Base-by-base conservation (phyloP, 2,113 vertebrate genomes). In the Tychaedon coryphoeus region DNA sequence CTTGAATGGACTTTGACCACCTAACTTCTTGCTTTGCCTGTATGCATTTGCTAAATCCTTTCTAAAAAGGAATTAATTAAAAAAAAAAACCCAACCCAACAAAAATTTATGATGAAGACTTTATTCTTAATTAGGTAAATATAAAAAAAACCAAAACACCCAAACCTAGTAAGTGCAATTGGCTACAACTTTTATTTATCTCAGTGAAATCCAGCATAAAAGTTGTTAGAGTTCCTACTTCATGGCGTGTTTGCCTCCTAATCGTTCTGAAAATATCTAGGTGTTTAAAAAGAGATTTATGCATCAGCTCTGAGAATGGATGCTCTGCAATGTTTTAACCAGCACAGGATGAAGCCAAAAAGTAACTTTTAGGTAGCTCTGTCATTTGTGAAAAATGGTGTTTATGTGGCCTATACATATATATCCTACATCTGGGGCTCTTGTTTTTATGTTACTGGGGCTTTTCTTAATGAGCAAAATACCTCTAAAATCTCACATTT, bases 291-390 rank as follows among this genome's bases (percentile, higher is more conserved):
- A 33, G 31, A 60, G 12, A 25, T 66, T 20, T 72, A 14, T 31
- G 22, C 10, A 4, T 65, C 54, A 65, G 0, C 40, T 45, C 43
- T 40, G 64, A 23, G 17, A 60, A 72, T 0, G 2, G 24, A 14
- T 82, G 31, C 12, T 75, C 22, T 83, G 57, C 15, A 26, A 4
- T 4, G 3, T 54, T 65, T 71, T 9, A 28, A 28, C 65, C 28
- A 65, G 14, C 54, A 36, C 6, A n/a, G 28, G 18, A 25, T 0
- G 0, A 10, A 43, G 36, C 5, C 38, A 31, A 26, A 66, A 76
- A 38, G 10, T 16, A 25, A 4, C 6, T 60, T 42, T 8, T 25
- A 2, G 25, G 29, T 22, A 12, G 7, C 24, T 83, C 10, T 48
- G 14, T 24, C 53, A 42, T 18, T 62, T 61, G 14, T 47, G 8